Conservation (phyloP, 1,140 invertebrate genomes). For the Condylostylus longicornis region DNA sequence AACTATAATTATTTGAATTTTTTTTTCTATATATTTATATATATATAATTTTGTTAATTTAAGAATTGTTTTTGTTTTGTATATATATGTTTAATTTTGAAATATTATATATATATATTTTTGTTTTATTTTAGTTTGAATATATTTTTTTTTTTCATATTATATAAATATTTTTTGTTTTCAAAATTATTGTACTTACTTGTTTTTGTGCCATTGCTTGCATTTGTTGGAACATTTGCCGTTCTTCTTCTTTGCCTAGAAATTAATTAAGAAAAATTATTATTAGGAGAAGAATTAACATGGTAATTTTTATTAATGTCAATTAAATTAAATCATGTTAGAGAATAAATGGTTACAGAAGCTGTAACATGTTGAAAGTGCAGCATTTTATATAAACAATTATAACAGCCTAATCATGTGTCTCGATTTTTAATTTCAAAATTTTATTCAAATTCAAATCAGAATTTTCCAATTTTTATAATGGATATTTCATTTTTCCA, state of each 20-base stretch:
- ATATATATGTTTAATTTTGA: slow-evolving; percentile 11
- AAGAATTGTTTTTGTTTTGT: slow-evolving; percentile 8
- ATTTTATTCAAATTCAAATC: no score
- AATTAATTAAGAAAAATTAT: slow-evolving; percentile 3
- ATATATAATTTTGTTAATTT: slow-evolving; percentile 29
- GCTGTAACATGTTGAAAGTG: no score
- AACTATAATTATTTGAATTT: no score
- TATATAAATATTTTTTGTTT: no score
- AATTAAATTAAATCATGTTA: no score
- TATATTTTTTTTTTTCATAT: slow-evolving; percentile 3
- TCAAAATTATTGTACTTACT: slow-evolving; percentile 56
- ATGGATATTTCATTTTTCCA: no score
- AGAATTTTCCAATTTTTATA: no score
- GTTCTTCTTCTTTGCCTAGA: slow-evolving; percentile 82
- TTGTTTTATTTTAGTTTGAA: slow-evolving; percentile 2
- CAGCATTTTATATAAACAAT: no score
- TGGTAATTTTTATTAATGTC: no score
- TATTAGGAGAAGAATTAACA: background rate
- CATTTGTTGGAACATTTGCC: slow-evolving; percentile 91
- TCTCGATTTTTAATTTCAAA: no score
- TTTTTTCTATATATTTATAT: slow-evolving; percentile 29
- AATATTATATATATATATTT: slow-evolving; percentile 1
- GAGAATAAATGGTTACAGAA: no score
- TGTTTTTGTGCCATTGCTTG: slow-evolving; percentile 90
- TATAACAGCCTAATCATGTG: no score